Evolutionary conservation across 2,113 vertebrate genomes (phyloP).

Genomic region (Pimephales promelas): DNA sequence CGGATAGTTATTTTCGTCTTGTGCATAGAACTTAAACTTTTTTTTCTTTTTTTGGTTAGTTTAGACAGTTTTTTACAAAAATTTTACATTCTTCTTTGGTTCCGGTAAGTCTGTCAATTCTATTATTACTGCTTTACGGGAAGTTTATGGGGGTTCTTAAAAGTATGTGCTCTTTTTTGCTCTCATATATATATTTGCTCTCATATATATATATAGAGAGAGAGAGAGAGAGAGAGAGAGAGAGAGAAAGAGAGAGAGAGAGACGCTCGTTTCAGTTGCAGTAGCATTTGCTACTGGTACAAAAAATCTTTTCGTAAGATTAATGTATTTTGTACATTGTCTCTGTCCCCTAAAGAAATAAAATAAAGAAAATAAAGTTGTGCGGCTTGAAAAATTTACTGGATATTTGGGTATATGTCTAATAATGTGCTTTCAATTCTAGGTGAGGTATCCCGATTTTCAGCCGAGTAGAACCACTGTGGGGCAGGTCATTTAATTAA

Average conservation of each 20-base stretch:
- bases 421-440: not conserved
- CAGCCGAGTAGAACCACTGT: not conserved
- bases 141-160: not conserved
- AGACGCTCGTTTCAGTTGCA: not conserved
- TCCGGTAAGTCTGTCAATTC: slow-evolving; percentile 47
- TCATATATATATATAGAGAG: no score
- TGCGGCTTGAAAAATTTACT: not conserved
- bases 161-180: not conserved
- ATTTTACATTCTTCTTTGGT: slow-evolving; percentile 31
- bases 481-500: not conserved
- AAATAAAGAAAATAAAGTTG: no score
- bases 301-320: no score
- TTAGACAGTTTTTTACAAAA: not conserved
- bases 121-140: not conserved
- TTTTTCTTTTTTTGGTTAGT: not conserved
- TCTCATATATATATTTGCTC: no score
- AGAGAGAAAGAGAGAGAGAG: no score
- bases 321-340: no score
- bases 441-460: not conserved
- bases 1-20: slow-evolving; percentile 1
- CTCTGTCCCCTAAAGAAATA: no score
- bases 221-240: no score
- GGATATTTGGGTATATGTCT: not conserved
- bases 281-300: no score
- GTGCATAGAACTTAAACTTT: not conserved